These are phyloP conservation scores for Podarcis raffonei DNA, from an alignment of 2,113 vertebrate genomes.

Conservation along the genomic window DNA sequence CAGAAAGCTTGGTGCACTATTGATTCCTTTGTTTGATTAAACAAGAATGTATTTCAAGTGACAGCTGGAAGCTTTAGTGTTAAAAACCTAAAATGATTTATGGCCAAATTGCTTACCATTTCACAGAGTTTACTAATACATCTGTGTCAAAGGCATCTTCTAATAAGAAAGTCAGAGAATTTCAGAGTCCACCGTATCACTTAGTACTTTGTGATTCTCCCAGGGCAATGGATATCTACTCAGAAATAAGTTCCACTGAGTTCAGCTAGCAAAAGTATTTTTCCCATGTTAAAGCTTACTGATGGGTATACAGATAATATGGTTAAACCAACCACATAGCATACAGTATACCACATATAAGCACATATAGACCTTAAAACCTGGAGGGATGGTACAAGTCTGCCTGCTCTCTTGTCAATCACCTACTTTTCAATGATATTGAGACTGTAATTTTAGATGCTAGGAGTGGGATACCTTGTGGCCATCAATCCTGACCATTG, in stretches of 20 bases:
- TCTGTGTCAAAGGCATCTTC: not conserved
- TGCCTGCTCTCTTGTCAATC: not conserved
- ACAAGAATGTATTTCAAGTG: not conserved
- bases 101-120: not conserved
- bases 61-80: not conserved
- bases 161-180: not conserved
- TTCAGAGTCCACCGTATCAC: not conserved
- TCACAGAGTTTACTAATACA: not conserved
- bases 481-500: too few species aligned
- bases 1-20: not conserved
- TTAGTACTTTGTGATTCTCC: not conserved
- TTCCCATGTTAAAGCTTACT: not conserved
- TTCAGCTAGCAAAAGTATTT: not conserved
- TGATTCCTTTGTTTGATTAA: not conserved
- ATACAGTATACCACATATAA: not conserved
- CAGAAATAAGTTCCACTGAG: not conserved
- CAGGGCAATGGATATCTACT: not conserved
- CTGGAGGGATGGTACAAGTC: not conserved
- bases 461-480: too few species aligned
- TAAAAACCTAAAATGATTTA: not conserved
- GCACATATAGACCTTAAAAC: not conserved
- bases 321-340: not conserved
- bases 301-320: not conserved
- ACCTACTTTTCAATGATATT: not conserved
- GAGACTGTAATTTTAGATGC: too few species aligned